Conservation (phyloP, 2,888 invertebrate species). For the Drosophila picticornis region DNA sequence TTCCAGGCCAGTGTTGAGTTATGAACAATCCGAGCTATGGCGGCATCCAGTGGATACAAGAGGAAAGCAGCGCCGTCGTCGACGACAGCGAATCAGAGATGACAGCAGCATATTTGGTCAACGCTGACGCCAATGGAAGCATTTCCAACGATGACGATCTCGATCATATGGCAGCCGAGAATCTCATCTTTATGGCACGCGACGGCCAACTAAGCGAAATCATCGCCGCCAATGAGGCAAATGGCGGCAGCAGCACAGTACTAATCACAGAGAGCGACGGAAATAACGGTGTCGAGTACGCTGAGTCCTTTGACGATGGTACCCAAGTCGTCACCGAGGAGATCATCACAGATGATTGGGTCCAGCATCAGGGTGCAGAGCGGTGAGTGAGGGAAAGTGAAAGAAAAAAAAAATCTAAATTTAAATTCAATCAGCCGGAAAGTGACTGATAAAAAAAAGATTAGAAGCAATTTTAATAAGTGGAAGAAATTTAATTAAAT, state of each 20-base stretch:
- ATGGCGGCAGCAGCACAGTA: slow-evolving; percentile 60
- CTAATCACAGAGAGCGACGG: slow-evolving; percentile 74
- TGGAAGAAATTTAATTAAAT: neutral
- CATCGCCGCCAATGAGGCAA: slow-evolving; percentile 73
- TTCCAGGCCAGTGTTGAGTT: slow-evolving; percentile 53
- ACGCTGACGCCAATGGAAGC: slow-evolving; percentile 21
- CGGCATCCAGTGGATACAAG: slow-evolving; percentile 83
- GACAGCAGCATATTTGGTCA: slow-evolving; percentile 49
- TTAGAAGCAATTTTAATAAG: neutral
- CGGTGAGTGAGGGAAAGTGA: slow-evolving; percentile 85
- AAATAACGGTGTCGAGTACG: slow-evolving; percentile 50
- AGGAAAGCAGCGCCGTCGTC: slow-evolving; percentile 56
- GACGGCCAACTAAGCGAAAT: slow-evolving; percentile 85
- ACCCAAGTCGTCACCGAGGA: slow-evolving; percentile 92
- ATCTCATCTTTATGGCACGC: slow-evolving; percentile 88
- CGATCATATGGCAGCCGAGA: slow-evolving; percentile 89
- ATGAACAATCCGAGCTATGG: slow-evolving; percentile 76
- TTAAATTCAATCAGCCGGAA: neutral
- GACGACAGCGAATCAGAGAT: slow-evolving; percentile 46
- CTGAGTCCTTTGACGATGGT: slow-evolving; percentile 81
- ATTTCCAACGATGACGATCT: slow-evolving; percentile 73
- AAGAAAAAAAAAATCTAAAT: neutral
- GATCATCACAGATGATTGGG: slow-evolving; percentile 93
- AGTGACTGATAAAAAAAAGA: neutral
- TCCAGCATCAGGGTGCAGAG: slow-evolving; percentile 90